Evolutionary conservation across 2,797 vertebrate species (phyloP).

Genomic region (Siniperca obscura): DNA sequence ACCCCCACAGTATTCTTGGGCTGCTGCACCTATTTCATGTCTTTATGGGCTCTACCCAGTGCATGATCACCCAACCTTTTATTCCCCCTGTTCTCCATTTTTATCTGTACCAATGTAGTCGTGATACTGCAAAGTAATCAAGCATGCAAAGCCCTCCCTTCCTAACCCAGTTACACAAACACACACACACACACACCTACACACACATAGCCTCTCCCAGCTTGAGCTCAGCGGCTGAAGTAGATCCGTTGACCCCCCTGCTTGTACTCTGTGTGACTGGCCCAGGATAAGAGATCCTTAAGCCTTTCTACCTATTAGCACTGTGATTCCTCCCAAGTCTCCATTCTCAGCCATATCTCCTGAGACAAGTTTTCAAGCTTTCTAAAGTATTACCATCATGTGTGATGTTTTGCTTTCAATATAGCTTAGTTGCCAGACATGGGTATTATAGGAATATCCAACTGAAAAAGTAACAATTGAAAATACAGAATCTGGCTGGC

Average conservation of each 20-base stretch:
- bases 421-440: not conserved
- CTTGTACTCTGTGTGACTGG: slow-evolving; percentile 53
- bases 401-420: not conserved
- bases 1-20: not conserved
- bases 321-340: slow-evolving; percentile 36
- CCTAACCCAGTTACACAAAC: not conserved
- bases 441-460: not conserved
- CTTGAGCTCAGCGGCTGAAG: slow-evolving; percentile 49
- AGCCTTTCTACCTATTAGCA: slow-evolving; percentile 55
- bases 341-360: slow-evolving; percentile 36
- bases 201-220: slow-evolving; percentile 13
- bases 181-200: slow-evolving; percentile 2
- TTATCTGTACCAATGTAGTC: slow-evolving; percentile 19
- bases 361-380: slow-evolving; percentile 37
- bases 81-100: slow-evolving; percentile 17
- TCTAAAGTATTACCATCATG: slow-evolving; percentile 35
- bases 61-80: slow-evolving; percentile 28
- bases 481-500: not conserved
- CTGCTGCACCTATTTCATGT: not conserved
- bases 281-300: slow-evolving; percentile 51
- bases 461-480: not conserved
- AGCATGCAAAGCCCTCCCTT: slow-evolving; percentile 35
- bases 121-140: slow-evolving; percentile 24
- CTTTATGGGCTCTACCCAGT: slow-evolving; percentile 21
- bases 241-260: slow-evolving; percentile 52